A percentile compares a stretch with the other conserved stretches of the same genome.
phyloP scores from a whole-genome alignment of 2,888 invertebrate genomes.

The Netelia inedita region DNA sequence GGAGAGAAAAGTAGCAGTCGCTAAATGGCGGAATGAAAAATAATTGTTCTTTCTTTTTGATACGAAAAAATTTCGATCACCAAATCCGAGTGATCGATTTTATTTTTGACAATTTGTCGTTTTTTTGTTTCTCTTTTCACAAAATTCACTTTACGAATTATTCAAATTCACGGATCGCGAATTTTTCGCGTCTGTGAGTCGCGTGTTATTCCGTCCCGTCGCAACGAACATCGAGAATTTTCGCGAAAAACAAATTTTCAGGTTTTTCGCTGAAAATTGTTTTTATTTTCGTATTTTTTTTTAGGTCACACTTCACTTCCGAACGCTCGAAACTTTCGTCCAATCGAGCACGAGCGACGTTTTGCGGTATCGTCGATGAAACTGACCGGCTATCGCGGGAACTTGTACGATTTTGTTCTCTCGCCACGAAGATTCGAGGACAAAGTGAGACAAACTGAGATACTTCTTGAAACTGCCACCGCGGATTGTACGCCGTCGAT shows the following conservation, averaged over 20 bases:
- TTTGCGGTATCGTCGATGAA: neutral
- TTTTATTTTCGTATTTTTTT: neutral
- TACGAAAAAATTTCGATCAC: conserved; percentile 54
- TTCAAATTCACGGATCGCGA: neutral
- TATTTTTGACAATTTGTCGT: neutral
- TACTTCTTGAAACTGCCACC: conserved; percentile 59
- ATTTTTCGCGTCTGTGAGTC: neutral
- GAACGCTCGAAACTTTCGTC: neutral
- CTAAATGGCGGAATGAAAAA: neutral
- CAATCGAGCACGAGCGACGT: neutral
- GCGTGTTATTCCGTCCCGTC: conserved; percentile 13
- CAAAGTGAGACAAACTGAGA: conserved; percentile 58
- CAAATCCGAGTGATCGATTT: conserved; percentile 62
- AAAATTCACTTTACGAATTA: neutral
- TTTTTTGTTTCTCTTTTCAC: conserved; percentile 19
- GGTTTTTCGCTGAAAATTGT: neutral
- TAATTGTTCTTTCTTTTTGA: neutral
- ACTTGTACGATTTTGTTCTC: conserved; percentile 48
- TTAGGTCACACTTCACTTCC: neutral
- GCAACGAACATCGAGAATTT: conserved; percentile 43
- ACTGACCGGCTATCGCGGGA: neutral
- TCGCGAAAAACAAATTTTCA: neutral
- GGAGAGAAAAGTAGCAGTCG: neutral
- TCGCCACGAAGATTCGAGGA: conserved; percentile 57
- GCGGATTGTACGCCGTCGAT: conserved; percentile 56